These are phyloP conservation scores for Myotis planiceps DNA, from an alignment of 2,797 vertebrate genomes.

Conservation along the genomic window DNA sequence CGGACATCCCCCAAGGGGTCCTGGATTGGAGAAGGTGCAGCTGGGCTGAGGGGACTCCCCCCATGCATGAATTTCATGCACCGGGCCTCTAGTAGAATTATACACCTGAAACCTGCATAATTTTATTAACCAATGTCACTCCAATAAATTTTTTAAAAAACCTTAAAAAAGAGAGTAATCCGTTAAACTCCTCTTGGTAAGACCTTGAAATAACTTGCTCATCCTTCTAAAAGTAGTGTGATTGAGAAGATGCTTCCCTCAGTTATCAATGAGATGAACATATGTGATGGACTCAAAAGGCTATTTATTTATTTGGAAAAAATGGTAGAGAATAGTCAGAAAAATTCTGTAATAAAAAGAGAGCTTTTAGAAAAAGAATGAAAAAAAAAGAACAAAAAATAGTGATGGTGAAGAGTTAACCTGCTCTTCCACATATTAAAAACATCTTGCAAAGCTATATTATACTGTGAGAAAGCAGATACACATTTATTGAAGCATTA, in stretches of 20 bases:
- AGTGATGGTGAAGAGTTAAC: not conserved
- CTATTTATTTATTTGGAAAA: not conserved
- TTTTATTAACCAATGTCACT: too few relatives aligned
- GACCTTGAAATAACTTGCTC: not conserved
- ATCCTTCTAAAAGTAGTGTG: not conserved
- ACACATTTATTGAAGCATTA: constrained; percentile 2
- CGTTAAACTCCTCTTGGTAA: not conserved
- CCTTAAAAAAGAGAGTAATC: not conserved
- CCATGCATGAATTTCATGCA: too few relatives aligned
- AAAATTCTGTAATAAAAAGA: constrained; percentile 17
- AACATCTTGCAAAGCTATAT: not conserved
- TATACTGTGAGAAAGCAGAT: not conserved
- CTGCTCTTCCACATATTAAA: not conserved
- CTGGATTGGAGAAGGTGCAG: too few relatives aligned
- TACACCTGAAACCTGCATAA: too few relatives aligned
- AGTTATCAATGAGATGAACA: constrained; percentile 23
- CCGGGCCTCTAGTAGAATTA: too few relatives aligned
- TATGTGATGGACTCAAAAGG: not conserved
- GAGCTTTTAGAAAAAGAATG: not conserved
- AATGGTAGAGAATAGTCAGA: not conserved
- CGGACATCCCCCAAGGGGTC: too few relatives aligned
- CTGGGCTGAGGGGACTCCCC: too few relatives aligned
- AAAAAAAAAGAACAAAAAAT: not conserved
- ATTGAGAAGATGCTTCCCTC: not conserved
- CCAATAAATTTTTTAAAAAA: too few relatives aligned